Base-by-base conservation (phyloP, 2,113 vertebrate genomes). In the Chionis minor region DNA sequence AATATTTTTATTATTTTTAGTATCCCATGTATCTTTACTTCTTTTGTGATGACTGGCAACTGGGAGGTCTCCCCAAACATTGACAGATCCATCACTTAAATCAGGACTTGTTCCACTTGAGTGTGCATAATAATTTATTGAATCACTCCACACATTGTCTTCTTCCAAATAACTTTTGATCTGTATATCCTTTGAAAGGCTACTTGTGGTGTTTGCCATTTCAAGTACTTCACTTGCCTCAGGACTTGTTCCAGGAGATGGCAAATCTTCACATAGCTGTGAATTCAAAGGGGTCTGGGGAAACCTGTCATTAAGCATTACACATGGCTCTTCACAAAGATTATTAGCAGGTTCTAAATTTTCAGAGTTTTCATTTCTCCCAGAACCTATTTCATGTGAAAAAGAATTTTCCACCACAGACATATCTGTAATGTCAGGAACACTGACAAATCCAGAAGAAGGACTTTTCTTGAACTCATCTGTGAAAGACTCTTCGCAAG, bases 41-140 rank as follows among this genome's bases (percentile, higher is more conserved):
- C 61, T 90, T 86, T 92, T 69, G 8, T 90, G 79, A 81, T 47
- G 33, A 70, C 81, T 85, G 51, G 42, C 26, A 77, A 16, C 86
- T 70, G 93, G 93, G 63, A 84, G 44, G 18, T 95, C 96, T 52
- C 96, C 98, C 97, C 95, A 97, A 28, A 97, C 79, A 71, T 97
- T 92, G 81, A 92, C 87, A 65, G 95, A 97, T 80, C 70, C 59
- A 67, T 98, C 97, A 83, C 97, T 98, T 96, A 96, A 94, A 79
- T 98, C 98, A 14, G 99, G 98, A 84, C 98, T 99, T 23, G 98
- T 98, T 81, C 97, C 95, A 95, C 98, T 97, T 33, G 99, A 99
- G 17, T 97, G 97, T 72, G 96, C 97, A 79, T 97, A 98, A 81
- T 98, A 97, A 93, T 98, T 98, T 94, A 99, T 97, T 71, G 98